phyloP scores from a whole-genome alignment of 1,140 invertebrate genomes.

The Aricia agestis region DNA sequence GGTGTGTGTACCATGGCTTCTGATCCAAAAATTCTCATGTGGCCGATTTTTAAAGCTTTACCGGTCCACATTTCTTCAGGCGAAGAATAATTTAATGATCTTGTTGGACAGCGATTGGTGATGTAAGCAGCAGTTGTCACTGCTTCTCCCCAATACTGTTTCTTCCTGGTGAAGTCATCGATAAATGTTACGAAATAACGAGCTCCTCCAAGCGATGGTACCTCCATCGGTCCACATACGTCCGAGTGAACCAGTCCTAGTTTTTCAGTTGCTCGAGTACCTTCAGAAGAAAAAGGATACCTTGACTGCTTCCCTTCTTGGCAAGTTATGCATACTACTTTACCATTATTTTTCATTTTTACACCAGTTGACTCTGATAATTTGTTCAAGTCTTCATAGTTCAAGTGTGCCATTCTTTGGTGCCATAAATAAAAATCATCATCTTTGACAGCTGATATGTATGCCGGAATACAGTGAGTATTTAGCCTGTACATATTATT shows the following conservation, averaged over 20 bases:
- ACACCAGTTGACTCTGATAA: no score
- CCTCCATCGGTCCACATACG: slow-evolving; percentile 63
- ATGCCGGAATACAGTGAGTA: slow-evolving; percentile 33
- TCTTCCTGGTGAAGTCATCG: slow-evolving; percentile 51
- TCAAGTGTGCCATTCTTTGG: no score
- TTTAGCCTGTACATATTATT: slow-evolving; percentile 41
- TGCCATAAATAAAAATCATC: no score
- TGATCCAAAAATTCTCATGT: not conserved
- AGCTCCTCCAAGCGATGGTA: slow-evolving; percentile 43
- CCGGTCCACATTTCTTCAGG: not conserved
- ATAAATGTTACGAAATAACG: slow-evolving; percentile 65
- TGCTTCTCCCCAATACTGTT: not conserved
- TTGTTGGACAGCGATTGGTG: slow-evolving; percentile 34
- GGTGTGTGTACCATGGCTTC: not conserved
- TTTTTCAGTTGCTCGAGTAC: not conserved
- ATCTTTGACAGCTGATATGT: slow-evolving; percentile 20
- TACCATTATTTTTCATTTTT: no score
- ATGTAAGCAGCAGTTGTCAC: slow-evolving; percentile 12
- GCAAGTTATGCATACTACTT: no score
- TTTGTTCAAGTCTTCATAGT: no score
- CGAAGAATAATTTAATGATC: not conserved
- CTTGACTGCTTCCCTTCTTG: no score
- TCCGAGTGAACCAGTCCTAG: slow-evolving; percentile 31
- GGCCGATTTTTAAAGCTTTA: not conserved
- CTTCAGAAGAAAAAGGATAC: no score